These are phyloP conservation scores for Ectropis grisescens DNA, from an alignment of 1,140 invertebrate species.

Conservation along the genomic window DNA sequence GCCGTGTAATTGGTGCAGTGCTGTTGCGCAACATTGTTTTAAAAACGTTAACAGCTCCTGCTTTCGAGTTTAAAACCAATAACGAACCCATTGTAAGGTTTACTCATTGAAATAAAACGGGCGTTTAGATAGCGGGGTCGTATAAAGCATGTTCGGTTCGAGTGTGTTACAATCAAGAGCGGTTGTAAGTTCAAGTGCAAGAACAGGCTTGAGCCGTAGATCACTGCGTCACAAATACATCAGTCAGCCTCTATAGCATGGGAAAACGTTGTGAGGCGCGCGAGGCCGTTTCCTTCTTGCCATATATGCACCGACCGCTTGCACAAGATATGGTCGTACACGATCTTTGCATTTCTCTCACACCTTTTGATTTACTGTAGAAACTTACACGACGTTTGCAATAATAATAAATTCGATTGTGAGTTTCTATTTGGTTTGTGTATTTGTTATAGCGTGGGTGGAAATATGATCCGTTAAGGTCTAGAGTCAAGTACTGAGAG, in stretches of 20 bases:
- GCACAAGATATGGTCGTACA: slow-evolving; percentile 5
- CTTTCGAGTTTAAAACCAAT: slow-evolving; percentile 6
- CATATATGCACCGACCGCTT: slow-evolving; percentile 37
- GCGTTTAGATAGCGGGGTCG: slow-evolving; percentile 1
- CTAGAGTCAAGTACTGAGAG: too few relatives aligned
- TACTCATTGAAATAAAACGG: slow-evolving; percentile 8
- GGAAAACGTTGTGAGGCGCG: slow-evolving; percentile 38
- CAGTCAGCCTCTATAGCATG: slow-evolving; percentile 37
- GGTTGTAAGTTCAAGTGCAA: slow-evolving; percentile 39
- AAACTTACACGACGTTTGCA: too few relatives aligned
- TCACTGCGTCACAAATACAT: slow-evolving; percentile 42
- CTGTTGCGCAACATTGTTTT: slow-evolving; percentile 18
- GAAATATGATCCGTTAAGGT: too few relatives aligned
- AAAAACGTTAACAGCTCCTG: slow-evolving; percentile 8
- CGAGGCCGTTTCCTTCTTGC: slow-evolving; percentile 40
- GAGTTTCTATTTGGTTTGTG: too few relatives aligned
- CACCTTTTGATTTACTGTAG: too few relatives aligned
- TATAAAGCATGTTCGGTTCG: slow-evolving; percentile 1
- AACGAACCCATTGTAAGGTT: slow-evolving; percentile 8
- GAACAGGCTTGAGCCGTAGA: slow-evolving; percentile 31
- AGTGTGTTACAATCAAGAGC: slow-evolving; percentile 12
- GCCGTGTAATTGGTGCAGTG: slow-evolving; percentile 32
- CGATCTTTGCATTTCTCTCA: background rate
- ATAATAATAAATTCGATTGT: too few relatives aligned
- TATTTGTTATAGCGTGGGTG: too few relatives aligned